Evolutionary conservation across 2,113 vertebrate genomes (phyloP).

Genomic region (Tauraco erythrolophus): DNA sequence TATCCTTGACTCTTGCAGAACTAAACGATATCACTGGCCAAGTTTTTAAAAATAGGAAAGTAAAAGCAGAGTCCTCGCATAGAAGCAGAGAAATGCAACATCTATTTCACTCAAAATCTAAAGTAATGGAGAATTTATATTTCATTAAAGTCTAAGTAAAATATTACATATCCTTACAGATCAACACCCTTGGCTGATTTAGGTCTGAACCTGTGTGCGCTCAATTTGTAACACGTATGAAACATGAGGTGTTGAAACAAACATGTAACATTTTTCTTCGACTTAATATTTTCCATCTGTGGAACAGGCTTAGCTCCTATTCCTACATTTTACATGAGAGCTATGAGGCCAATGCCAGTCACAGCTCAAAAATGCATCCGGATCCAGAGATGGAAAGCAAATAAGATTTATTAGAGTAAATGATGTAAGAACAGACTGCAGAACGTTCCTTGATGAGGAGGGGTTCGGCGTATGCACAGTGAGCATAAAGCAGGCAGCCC

Average conservation of each 20-base stretch:
- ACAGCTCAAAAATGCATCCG: not conserved
- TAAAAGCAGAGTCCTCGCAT: not conserved
- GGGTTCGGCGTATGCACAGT: not conserved
- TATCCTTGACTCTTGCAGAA: not conserved
- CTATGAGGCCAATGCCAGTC: not conserved
- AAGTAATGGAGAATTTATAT: not conserved
- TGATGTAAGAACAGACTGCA: conserved; percentile 8
- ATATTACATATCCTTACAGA: not conserved
- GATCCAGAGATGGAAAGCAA: not conserved
- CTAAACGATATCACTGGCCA: not conserved
- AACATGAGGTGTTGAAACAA: not conserved
- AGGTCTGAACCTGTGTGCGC: not conserved
- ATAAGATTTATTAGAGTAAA: not conserved
- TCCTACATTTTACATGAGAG: not conserved
- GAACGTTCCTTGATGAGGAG: not conserved
- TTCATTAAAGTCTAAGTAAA: not conserved
- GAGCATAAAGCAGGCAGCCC: not conserved
- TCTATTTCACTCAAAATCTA: not conserved
- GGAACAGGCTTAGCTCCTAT: not conserved
- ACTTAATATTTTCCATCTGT: not conserved
- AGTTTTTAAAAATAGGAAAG: not conserved
- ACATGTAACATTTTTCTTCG: not conserved
- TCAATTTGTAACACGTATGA: not conserved
- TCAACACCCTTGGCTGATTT: not conserved
- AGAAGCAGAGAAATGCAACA: not conserved